Base-by-base conservation (phyloP, 2,888 invertebrate genomes). In the Caenorhabditis macrosperma region DNA sequence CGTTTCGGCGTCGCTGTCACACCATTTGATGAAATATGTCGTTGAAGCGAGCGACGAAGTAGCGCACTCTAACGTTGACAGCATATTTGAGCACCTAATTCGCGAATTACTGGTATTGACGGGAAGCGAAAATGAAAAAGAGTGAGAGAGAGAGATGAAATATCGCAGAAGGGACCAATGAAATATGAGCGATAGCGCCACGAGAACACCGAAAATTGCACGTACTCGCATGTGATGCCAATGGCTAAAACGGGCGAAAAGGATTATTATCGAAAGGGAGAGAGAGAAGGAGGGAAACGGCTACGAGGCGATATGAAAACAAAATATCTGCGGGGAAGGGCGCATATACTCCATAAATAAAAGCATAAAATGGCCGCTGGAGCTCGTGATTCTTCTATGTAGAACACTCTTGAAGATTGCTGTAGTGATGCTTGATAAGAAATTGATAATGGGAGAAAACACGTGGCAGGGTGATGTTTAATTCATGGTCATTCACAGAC, bases 401-500 rank as follows among this genome's bases (percentile, higher is more conserved):
- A 63, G 12, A 22, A 50, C 33, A 35, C 46, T 22, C 22, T 20
- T 26, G 26, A 28, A 50, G 5, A 3, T n/a, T n/a, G n/a, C n/a
- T 33, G 26, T 33, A 4, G 30, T 22, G 30, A 57, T 44, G 48
- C 33, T 48, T 28, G 35, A 57, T 48, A 46, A 30, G 17, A 33
- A 20, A 26, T n/a, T 54, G 26, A 63, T 63, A 22, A 17, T 7
- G 35, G 22, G n/a, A 17, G 5, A 54, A 66, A 44, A 54, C 30
- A 66, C 66, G 30, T 50, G 50, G 20, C 48, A 20, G 5, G 50
- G 20, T 57, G 46, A 20, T 67, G 22, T 46, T 57, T 67, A 30
- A 55, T 57, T 55, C 41, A 4, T 67, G 57, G 17, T 57, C 57
- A 44, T 41, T 28, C 50, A 38, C n/a, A n/a, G n/a, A n/a, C n/a